Conservation (phyloP, 2,888 invertebrate species). For the Drosophila paramelanica region DNA sequence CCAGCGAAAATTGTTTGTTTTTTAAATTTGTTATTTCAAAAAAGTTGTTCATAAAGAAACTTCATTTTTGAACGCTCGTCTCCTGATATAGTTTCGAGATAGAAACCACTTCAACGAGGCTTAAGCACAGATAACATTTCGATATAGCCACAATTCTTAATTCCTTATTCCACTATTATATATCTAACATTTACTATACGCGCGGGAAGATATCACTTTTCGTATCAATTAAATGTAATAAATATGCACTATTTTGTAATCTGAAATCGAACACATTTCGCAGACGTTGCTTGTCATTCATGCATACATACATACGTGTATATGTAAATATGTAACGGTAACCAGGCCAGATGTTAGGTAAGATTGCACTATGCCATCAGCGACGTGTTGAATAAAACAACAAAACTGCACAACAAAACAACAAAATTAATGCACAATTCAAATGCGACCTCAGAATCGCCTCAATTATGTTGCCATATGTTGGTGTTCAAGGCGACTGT, state of each 20-base stretch:
- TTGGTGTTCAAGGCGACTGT: conserved; percentile 41
- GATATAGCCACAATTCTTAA: too few species aligned
- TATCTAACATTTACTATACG: too few species aligned
- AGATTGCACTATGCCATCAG: conserved; percentile 41
- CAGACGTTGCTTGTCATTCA: too few species aligned
- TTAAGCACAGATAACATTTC: too few species aligned
- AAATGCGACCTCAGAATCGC: conserved; percentile 50
- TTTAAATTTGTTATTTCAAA: too few species aligned
- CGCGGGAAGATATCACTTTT: neutral
- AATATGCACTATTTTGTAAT: conserved; percentile 23
- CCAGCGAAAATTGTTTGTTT: too few species aligned
- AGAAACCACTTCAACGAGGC: too few species aligned
- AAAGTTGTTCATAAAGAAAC: too few species aligned
- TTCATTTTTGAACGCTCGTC: too few species aligned
- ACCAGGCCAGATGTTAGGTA: conserved; percentile 53
- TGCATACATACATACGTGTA: neutral
- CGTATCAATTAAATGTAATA: neutral
- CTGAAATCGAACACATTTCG: conserved; percentile 26
- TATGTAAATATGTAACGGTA: conserved; percentile 13
- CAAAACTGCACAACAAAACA: conserved; percentile 26
- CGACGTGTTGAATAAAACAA: conserved; percentile 46
- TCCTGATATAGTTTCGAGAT: too few species aligned
- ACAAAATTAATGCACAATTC: conserved; percentile 35
- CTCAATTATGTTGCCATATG: conserved; percentile 72
- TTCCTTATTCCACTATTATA: too few species aligned